phyloP scores from a whole-genome alignment of 53 echinoderm and acorn worm genomes.

The Luidia sarsii region DNA sequence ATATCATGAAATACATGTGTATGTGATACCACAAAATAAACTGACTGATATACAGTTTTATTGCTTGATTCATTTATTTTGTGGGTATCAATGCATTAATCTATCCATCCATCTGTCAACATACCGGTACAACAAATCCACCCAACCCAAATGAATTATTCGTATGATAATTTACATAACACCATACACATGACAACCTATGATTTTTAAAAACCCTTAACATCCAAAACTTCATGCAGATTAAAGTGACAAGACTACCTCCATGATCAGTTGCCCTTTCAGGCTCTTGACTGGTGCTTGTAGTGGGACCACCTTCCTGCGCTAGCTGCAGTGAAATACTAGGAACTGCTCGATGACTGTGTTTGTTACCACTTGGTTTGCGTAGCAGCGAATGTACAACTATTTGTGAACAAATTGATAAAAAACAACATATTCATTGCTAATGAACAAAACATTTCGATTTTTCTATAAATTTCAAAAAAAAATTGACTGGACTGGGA shows the following conservation, averaged over 20 bases:
- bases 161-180: too few relatives aligned
- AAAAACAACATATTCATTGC: background rate
- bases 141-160: too few relatives aligned
- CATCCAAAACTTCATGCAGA: background rate
- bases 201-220: background rate
- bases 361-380: conserved; percentile 53
- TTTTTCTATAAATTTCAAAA: too few relatives aligned
- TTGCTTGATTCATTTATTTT: too few relatives aligned
- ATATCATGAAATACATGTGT: background rate
- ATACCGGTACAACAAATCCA: too few relatives aligned
- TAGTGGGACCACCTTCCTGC: conserved; percentile 60
- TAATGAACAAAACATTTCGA: background rate
- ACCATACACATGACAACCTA: background rate
- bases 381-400: conserved; percentile 47
- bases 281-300: conserved; percentile 22
- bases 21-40: too few relatives aligned
- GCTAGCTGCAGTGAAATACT: conserved; percentile 91
- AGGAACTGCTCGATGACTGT: conserved; percentile 78
- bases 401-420: too few relatives aligned
- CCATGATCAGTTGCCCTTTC: conserved; percentile 34
- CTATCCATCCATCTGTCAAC: too few relatives aligned
- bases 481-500: too few relatives aligned
- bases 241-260: conserved; percentile 1
- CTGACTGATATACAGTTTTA: too few relatives aligned
- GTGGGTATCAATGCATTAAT: too few relatives aligned